phyloP scores from a whole-genome alignment of 1,140 invertebrate species.

The Marisa cornuarietis region DNA sequence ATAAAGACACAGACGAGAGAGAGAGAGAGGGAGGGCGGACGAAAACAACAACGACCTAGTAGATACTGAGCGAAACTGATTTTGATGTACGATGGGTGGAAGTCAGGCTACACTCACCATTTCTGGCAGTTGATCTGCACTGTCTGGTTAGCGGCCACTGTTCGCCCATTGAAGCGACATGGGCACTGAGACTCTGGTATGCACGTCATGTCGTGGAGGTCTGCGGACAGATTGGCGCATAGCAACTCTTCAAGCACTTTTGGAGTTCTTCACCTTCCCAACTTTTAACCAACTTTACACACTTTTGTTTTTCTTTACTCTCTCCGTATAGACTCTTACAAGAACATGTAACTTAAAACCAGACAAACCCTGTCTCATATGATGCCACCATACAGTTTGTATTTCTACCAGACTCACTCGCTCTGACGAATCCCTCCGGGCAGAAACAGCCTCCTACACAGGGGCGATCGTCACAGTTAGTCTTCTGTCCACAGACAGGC shows the following conservation, averaged over 20 bases:
- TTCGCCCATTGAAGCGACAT: constrained; percentile 11
- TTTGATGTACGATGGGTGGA: background rate
- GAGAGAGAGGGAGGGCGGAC: background rate
- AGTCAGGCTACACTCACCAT: background rate
- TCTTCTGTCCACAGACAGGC: constrained; percentile 75
- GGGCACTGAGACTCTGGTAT: constrained; percentile 8
- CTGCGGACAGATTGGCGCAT: too few species aligned
- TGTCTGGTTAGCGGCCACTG: background rate
- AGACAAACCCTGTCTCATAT: background rate
- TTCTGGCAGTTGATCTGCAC: constrained; percentile 14
- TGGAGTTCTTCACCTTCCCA: too few species aligned
- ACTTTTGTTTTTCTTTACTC: background rate
- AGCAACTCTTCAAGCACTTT: too few species aligned
- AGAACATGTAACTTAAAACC: background rate
- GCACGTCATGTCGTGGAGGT: background rate
- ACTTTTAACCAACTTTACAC: too few species aligned
- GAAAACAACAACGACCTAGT: background rate
- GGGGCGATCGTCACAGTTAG: constrained; percentile 66
- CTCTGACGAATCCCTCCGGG: constrained; percentile 77
- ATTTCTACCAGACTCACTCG: constrained; percentile 37
- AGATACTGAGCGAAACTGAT: background rate
- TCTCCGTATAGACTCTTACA: background rate
- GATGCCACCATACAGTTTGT: background rate
- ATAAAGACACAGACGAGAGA: background rate
- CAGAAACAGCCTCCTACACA: constrained; percentile 92